Evolutionary conservation across 2,113 vertebrate genomes (phyloP), one percentile per base, ranked within the genome.

Genomic region (Pimephales promelas): DNA sequence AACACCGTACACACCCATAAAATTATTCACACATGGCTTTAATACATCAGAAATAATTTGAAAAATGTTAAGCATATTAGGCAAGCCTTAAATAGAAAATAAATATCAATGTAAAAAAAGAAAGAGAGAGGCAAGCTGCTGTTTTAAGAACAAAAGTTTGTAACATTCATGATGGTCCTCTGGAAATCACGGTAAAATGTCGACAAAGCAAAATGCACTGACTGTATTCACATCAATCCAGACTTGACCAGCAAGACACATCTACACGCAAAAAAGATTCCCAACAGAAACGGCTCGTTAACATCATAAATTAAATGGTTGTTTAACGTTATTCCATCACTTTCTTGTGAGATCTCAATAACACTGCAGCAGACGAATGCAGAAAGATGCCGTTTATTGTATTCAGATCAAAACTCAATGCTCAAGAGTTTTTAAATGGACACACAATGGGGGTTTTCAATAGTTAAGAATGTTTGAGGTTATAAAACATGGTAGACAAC

Each of bases 161-260:
- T 81, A 74, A 79, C 61, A 16, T 83, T 83, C 47, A 68, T 36
- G 10, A 66, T 83, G 81, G 85, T 86, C 81, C 81, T 24, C 74
- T 40, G 74, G 22, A 43, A 61, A 75, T 76, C 73, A 56, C 49
- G 4, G 16, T 49, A 34, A 57, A 14, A 10, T 57, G 28, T 76
- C 52, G 31, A 77, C 31, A 10, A 10, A 70, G 36, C 34, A n/a
- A 34, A 66, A 66, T 31, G 9, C 28, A 9, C 62, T 66, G 40
- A 28, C 16, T 20, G 47, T 75, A 31, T 52, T 75, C 47, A 52
- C 49, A 54, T 75, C 72, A 11, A 75, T 34, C 72, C 72, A 54
- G 47, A 34, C 72, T 75, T 31, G 72, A 74, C 45, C 72, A 52
- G 72, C 45, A 49, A 24, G 45, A 52, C 43, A 52, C 26, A 3